phyloP scores from a whole-genome alignment of 2,797 vertebrate species.

The Ctenosaura bakeri region DNA sequence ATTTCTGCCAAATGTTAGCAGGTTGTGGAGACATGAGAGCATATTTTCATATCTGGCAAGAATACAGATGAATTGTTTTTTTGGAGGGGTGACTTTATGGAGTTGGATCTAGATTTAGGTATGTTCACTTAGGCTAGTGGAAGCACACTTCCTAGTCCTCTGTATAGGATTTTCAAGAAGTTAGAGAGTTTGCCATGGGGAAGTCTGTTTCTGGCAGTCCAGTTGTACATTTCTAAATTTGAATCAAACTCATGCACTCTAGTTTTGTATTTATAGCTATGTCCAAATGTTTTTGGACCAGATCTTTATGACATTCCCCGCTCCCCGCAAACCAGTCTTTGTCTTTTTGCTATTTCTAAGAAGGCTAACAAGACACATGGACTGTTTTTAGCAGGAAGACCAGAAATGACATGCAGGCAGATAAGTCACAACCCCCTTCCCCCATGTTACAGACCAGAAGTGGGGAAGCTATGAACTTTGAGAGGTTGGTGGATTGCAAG shows the following conservation, averaged over 20 bases:
- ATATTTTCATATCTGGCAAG: not conserved
- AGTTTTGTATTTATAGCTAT: not conserved
- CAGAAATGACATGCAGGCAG: not conserved
- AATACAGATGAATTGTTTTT: not conserved
- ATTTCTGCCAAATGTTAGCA: not conserved
- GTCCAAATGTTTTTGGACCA: not conserved
- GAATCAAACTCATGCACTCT: not conserved
- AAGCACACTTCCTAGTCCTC: too few relatives aligned
- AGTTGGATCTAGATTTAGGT: too few relatives aligned
- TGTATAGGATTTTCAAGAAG: too few relatives aligned
- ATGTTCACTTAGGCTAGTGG: too few relatives aligned
- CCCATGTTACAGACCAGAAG: not conserved
- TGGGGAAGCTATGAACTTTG: too few relatives aligned
- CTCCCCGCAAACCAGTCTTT: not conserved
- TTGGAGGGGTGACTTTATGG: too few relatives aligned
- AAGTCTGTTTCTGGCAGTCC: too few relatives aligned
- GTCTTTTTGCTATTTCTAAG: not conserved
- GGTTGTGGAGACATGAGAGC: not conserved
- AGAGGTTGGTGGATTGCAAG: too few relatives aligned
- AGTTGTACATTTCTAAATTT: too few relatives aligned
- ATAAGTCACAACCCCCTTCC: not conserved
- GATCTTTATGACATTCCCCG: not conserved
- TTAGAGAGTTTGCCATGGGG: too few relatives aligned
- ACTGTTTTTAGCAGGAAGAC: not conserved
- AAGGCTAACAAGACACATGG: not conserved